These are phyloP conservation scores for Cottoperca gobio DNA, from an alignment of 2,797 vertebrate species.

Conservation along the genomic window DNA sequence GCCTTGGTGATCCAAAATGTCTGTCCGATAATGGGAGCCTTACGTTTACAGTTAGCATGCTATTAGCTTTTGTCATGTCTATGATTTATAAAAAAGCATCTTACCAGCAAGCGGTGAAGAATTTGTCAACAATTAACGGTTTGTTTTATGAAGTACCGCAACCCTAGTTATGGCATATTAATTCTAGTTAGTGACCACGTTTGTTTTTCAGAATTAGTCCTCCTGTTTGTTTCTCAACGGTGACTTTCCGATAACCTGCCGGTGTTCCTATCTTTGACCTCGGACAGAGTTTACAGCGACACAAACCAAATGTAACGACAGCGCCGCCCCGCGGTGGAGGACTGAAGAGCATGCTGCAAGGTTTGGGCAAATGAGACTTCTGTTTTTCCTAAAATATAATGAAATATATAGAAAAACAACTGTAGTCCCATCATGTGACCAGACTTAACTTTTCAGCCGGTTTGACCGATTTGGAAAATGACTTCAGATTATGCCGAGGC, in stretches of 20 bases:
- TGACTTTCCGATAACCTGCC: neutral
- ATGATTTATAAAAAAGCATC: neutral
- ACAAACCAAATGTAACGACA: neutral
- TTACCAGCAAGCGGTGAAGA: constrained; percentile 23
- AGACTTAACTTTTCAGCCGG: no score
- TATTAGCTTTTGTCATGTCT: neutral
- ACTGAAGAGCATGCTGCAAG: neutral
- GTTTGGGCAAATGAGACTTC: no score
- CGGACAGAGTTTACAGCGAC: rapidly evolving
- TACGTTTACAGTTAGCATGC: constrained; percentile 21
- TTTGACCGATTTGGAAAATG: no score
- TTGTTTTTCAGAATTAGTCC: constrained; percentile 4
- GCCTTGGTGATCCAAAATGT: rapidly evolving
- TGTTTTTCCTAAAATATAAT: no score
- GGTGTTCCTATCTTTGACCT: constrained; percentile 18
- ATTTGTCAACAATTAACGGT: neutral
- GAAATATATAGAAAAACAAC: no score
- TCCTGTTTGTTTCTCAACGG: neutral
- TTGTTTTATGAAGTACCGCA: rapidly evolving
- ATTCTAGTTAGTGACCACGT: rapidly evolving
- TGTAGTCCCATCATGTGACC: no score
- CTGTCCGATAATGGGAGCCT: constrained; percentile 21
- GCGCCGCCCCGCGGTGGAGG: constrained; percentile 65
- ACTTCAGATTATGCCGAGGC: no score
- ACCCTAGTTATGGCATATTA: rapidly evolving